Evolutionary conservation across 2,888 invertebrate species (phyloP), one percentile per base, ranked within the genome.

Genomic region (Perdita meconis): DNA sequence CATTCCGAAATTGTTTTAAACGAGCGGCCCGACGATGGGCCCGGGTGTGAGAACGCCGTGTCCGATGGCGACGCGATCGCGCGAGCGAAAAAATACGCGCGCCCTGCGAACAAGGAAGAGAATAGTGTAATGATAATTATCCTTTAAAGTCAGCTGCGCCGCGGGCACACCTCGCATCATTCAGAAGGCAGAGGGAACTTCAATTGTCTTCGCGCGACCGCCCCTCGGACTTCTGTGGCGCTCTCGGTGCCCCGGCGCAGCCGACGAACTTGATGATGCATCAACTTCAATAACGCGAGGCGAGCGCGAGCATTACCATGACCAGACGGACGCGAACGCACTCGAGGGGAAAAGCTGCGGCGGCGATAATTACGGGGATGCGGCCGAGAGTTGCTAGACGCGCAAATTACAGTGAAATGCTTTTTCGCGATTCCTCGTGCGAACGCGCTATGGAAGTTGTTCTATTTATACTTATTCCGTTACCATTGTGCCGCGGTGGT

Each of bases 321-420:
- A 24, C 19, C 24, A 47, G 55, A 60, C 24, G 55, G 40, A 56
- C 44, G 44, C 64, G 70, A 55, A 55, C 13, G 16, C 22, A 42
- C 56, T 65, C 73, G 71, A 65, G 70, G 71, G 47, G 65, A 64
- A 36, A 42, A 65, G 63, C 24, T 65, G 64, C 61, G 47, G 60
- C 53, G 40, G 36, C 38, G 63, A 69, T 82, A 75, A 82, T 82
- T 75, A 66, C 55, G 59, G 78, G 61, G 78, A 73, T 73, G 71
- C 24, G 26, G 60, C 53, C 5, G 63, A 40, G 71, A 36, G 36
- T 42, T 24, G 36, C 51, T 22, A 40, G 24, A 19, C 47, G 40
- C 30, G 61, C 64, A 66, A 53, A 53, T 55, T 44, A 42, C 71
- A 10, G 19, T 24, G 60, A 59, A 61, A 78, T 66, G 50, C 57